phyloP scores from a whole-genome alignment of 1,140 invertebrate genomes.

The Phthorimaea operculella region DNA sequence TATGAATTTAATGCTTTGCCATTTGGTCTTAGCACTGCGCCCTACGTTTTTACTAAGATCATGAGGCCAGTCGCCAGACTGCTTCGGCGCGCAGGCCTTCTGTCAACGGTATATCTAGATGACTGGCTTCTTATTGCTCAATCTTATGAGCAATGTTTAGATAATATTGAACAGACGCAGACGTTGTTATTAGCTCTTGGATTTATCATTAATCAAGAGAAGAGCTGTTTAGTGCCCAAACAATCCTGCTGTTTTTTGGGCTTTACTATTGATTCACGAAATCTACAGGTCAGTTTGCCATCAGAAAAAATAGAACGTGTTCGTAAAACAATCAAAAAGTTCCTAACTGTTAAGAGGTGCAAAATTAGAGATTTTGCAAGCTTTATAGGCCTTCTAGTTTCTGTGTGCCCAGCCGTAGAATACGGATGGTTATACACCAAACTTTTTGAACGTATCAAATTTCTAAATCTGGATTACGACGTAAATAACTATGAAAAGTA shows the following conservation, averaged over 20 bases:
- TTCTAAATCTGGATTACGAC: background rate
- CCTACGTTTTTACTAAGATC: no score
- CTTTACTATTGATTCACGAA: no score
- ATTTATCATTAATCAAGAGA: no score
- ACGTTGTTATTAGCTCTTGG: no score
- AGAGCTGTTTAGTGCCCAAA: no score
- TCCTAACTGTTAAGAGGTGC: background rate
- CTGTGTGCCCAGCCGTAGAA: constrained; percentile 9
- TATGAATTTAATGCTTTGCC: constrained; percentile 11
- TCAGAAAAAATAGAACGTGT: constrained; percentile 1
- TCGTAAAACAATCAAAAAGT: background rate
- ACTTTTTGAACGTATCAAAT: constrained; percentile 5
- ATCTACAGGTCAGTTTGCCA: background rate
- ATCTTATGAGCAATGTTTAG: no score
- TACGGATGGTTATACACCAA: constrained; percentile 10
- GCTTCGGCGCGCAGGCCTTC: no score
- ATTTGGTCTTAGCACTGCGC: no score
- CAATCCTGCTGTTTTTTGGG: no score
- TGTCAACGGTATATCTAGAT: no score
- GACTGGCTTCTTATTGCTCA: no score
- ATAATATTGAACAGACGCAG: no score
- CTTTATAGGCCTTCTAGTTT: constrained; percentile 7
- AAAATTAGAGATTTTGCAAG: constrained; percentile 7
- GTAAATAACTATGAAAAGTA: background rate
- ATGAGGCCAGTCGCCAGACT: background rate